Conservation (phyloP, 1,140 invertebrate species). For the Maniola jurtina region DNA sequence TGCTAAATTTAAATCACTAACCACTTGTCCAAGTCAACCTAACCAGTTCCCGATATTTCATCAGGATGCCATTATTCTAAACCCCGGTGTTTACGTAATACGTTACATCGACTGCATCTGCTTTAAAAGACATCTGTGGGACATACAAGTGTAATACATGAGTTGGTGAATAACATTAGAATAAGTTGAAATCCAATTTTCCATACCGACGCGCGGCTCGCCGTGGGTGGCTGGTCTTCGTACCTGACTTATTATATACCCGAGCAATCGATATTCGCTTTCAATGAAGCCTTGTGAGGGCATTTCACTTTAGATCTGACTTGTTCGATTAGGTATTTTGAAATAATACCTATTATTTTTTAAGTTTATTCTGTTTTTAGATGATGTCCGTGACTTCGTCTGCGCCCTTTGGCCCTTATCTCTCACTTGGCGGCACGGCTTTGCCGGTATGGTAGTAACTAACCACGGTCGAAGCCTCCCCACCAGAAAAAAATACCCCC, state of each 20-base stretch:
- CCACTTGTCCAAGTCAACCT: too few relatives aligned
- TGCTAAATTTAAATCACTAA: too few relatives aligned
- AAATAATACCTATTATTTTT: neutral
- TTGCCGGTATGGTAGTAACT: too few relatives aligned
- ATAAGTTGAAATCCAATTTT: constrained; percentile 33
- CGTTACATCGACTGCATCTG: neutral
- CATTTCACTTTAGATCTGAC: constrained; percentile 20
- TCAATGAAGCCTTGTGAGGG: constrained; percentile 22
- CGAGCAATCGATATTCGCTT: constrained; percentile 28
- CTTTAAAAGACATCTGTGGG: neutral
- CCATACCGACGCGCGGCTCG: constrained; percentile 24
- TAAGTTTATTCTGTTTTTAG: too few relatives aligned
- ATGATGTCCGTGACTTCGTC: too few relatives aligned
- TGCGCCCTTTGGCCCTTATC: too few relatives aligned
- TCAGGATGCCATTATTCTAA: neutral
- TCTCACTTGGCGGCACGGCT: too few relatives aligned
- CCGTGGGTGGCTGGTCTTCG: constrained; percentile 26
- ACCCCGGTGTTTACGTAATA: neutral
- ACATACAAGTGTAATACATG: constrained; percentile 3
- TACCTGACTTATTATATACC: constrained; percentile 27
- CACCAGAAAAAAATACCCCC: too few relatives aligned
- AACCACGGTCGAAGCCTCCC: too few relatives aligned
- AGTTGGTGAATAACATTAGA: constrained; percentile 20
- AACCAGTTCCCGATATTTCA: neutral
- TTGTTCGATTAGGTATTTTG: neutral